Evolutionary conservation across 2,797 vertebrate genomes (phyloP).

Genomic region (Rhyacichthys aspro): DNA sequence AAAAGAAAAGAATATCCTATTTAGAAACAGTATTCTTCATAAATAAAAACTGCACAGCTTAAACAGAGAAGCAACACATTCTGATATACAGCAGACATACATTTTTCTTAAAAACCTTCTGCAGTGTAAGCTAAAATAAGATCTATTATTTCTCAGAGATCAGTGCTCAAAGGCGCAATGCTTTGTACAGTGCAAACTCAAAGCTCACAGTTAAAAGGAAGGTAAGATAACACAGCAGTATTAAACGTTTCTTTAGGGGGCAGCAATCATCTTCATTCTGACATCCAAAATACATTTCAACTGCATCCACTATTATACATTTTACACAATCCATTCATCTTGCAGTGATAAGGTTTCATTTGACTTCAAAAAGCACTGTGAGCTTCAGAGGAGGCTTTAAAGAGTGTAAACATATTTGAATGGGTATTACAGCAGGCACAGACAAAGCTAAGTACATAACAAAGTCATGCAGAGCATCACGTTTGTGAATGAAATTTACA

Average conservation of each 20-base stretch:
- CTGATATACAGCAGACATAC: conserved; percentile 15
- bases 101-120: conserved; percentile 19
- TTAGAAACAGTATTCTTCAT: conserved; percentile 5
- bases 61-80: conserved; percentile 25
- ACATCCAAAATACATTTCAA: conserved; percentile 24
- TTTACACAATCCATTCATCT: conserved; percentile 26
- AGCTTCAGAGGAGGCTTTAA: conserved; percentile 49
- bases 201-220: conserved; percentile 31
- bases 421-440: conserved; percentile 75
- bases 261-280: conserved; percentile 41
- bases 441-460: conserved; percentile 70
- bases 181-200: conserved; percentile 30
- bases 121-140: conserved; percentile 28
- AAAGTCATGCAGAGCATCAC: conserved; percentile 76
- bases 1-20: conserved; percentile 25
- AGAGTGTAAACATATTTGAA: conserved; percentile 75
- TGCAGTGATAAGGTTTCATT: conserved; percentile 20
- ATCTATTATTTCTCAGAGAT: conserved; percentile 15
- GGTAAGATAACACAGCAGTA: conserved; percentile 20
- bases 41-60: conserved; percentile 26
- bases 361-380: conserved; percentile 47
- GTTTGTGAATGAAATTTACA: conserved; percentile 57
- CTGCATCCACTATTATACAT: conserved; percentile 32
- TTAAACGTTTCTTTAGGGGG: conserved; percentile 34
- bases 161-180: conserved; percentile 28